phyloP scores from a whole-genome alignment of 1,140 invertebrate genomes.

The Drosophila saltans region DNA sequence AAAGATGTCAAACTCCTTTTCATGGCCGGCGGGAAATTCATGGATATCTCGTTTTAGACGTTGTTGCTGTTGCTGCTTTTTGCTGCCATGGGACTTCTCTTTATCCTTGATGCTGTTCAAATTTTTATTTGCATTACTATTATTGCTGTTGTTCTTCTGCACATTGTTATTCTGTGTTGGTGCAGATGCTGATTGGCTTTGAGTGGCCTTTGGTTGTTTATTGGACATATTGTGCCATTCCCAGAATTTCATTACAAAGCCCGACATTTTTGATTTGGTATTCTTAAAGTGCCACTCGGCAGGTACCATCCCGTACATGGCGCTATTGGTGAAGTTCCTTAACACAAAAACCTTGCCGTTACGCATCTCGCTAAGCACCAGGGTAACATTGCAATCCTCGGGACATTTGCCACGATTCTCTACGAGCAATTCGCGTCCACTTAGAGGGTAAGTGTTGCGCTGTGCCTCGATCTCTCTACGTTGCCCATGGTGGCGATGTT shows the following conservation, averaged over 20 bases:
- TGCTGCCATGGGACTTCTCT: conserved; percentile 49
- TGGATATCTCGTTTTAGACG: conserved; percentile 38
- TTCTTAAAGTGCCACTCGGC: conserved; percentile 86
- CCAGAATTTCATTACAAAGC: conserved; percentile 92
- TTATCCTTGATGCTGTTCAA: conserved; percentile 67
- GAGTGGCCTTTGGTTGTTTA: conserved; percentile 15
- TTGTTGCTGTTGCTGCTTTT: conserved; percentile 40
- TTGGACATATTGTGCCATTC: conserved; percentile 85
- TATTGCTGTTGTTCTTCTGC: conserved; percentile 36
- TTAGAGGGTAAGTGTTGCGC: conserved; percentile 84
- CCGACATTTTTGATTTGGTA: conserved; percentile 85
- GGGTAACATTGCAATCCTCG: conserved; percentile 85
- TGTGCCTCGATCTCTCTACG: conserved; percentile 85
- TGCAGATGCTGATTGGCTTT: background rate
- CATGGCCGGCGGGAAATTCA: conserved; percentile 37
- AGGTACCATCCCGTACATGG: conserved; percentile 87
- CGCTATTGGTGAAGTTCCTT: conserved; percentile 85
- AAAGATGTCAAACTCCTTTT: conserved; percentile 61
- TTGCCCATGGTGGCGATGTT: conserved; percentile 83
- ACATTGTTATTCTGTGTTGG: conserved; percentile 36
- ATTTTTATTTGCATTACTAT: conserved; percentile 50
- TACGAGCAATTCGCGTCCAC: conserved; percentile 85
- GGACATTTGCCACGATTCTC: conserved; percentile 88
- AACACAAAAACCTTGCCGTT: conserved; percentile 84
- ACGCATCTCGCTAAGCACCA: conserved; percentile 86